phyloP scores from a whole-genome alignment of 2,888 invertebrate genomes.

The Suillia variegata region DNA sequence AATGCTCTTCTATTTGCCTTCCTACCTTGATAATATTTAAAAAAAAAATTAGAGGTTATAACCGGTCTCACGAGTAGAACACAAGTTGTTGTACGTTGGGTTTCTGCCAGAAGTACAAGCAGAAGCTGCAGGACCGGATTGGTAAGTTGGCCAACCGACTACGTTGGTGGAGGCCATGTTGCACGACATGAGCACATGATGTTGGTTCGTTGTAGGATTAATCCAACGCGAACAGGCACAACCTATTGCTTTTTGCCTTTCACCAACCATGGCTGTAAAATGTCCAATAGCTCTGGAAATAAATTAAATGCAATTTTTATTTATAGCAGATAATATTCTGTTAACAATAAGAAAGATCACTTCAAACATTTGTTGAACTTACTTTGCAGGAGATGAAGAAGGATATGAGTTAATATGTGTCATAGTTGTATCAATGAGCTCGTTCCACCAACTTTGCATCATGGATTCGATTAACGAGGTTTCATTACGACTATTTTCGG shows the following conservation, averaged over 20 bases:
- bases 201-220: neutral
- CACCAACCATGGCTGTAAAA: neutral
- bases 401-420: no score
- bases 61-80: slow-evolving; percentile 29
- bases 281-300: neutral
- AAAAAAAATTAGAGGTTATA: no score
- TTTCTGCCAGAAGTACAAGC: slow-evolving; percentile 38
- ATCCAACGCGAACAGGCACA: neutral
- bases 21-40: no score
- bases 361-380: no score
- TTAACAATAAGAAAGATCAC: no score
- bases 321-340: no score
- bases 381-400: no score
- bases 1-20: no score
- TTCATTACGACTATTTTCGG: slow-evolving; percentile 37
- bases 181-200: neutral
- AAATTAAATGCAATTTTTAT: no score
- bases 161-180: slow-evolving; percentile 40
- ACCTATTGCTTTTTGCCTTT: neutral
- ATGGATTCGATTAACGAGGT: no score
- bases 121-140: slow-evolving; percentile 32
- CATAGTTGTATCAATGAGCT: no score
- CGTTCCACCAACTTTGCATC: no score
- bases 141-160: slow-evolving; percentile 35
- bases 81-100: slow-evolving; percentile 36